A percentile compares a stretch with the other conserved stretches of the same genome.
These are phyloP conservation scores for Polyergus mexicanus DNA, from an alignment of 1,140 invertebrate genomes.

Conservation along the genomic window DNA sequence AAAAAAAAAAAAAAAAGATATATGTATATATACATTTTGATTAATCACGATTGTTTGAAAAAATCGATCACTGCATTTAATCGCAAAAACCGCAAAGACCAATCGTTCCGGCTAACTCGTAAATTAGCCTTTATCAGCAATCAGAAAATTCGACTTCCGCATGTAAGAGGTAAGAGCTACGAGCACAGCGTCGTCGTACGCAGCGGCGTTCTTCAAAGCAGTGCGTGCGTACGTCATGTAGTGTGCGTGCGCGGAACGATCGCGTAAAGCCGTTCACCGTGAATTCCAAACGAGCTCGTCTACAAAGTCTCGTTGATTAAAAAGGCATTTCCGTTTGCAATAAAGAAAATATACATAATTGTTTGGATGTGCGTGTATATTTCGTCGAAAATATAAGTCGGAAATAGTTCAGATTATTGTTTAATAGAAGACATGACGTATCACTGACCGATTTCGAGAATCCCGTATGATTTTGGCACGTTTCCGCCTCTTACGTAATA, in stretches of 20 bases:
- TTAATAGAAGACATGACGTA: conserved; percentile 29
- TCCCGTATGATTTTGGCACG: conserved; percentile 49
- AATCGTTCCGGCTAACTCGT: conserved; percentile 17
- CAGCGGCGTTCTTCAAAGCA: conserved; percentile 70
- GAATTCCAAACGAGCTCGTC: conserved; percentile 44
- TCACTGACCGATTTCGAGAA: conserved; percentile 47
- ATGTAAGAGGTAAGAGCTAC: conserved; percentile 30
- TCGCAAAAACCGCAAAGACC: background rate
- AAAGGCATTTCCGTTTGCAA: background rate
- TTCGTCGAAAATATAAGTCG: background rate
- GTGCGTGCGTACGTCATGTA: conserved; percentile 7
- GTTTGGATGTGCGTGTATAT: background rate
- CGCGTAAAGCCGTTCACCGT: conserved; percentile 28
- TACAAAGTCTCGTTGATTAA: conserved; percentile 44
- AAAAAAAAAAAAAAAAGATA: background rate
- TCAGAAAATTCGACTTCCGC: conserved; percentile 57
- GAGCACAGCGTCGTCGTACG: conserved; percentile 20
- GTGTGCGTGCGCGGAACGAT: conserved; percentile 42
- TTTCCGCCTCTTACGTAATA: conserved; percentile 50
- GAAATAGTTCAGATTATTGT: background rate
- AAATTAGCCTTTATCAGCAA: conserved; percentile 54
- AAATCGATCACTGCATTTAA: background rate
- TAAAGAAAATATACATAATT: background rate
- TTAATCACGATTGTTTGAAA: background rate
- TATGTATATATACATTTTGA: background rate